A percentile compares a stretch with the other conserved stretches of the same genome.
Evolutionary conservation across 2,113 vertebrate genomes (phyloP).

Genomic region (Gopherus evgoodei): DNA sequence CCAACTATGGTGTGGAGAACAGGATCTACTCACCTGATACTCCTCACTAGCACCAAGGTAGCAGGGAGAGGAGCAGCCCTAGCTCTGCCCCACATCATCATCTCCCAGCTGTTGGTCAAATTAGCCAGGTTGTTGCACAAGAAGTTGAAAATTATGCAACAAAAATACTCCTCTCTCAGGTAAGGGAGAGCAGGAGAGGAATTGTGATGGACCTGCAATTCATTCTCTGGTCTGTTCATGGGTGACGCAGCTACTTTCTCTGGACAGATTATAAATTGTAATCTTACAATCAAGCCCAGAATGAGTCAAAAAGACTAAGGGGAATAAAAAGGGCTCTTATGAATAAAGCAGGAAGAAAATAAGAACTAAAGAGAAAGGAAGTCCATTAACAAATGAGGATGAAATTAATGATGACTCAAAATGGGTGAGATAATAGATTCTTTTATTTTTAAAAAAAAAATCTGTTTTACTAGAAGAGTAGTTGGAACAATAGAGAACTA

Average conservation of each 20-base stretch:
- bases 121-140: not conserved
- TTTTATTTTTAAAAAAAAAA: not conserved
- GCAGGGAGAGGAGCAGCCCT: not conserved
- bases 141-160: not conserved
- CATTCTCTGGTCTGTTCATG: not conserved
- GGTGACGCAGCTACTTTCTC: not conserved
- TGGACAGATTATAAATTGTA: not conserved
- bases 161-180: not conserved
- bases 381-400: slow-evolving; percentile 16
- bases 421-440: not conserved
- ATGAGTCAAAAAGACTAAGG: not conserved
- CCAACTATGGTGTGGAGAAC: not conserved
- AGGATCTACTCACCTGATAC: not conserved
- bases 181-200: accelerated
- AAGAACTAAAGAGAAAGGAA: slow-evolving; percentile 26
- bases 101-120: not conserved
- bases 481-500: not conserved
- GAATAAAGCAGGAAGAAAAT: not conserved
- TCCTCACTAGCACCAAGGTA: not conserved
- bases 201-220: not conserved
- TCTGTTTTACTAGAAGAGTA: slow-evolving; percentile 9
- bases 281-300: slow-evolving; percentile 15
- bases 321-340: slow-evolving; percentile 42
- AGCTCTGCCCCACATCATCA: not conserved
- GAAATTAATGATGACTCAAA: slow-evolving; percentile 36